These are phyloP conservation scores for Ditylenchus weischeri DNA, from an alignment of 2,888 invertebrate species.

Conservation along the genomic window DNA sequence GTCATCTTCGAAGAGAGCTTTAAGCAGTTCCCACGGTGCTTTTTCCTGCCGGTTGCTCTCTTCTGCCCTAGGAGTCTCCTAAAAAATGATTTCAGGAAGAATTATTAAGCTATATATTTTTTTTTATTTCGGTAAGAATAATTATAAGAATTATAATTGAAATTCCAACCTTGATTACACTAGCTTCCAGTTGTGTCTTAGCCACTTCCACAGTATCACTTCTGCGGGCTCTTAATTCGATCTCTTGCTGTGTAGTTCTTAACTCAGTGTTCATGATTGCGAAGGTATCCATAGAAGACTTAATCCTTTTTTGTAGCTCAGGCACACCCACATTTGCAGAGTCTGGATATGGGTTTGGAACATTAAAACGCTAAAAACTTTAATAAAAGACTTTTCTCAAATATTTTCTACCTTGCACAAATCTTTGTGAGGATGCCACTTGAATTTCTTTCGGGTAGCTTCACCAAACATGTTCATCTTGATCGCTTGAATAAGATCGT, in stretches of 20 bases:
- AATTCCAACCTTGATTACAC: no score
- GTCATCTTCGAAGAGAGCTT: slow-evolving; percentile 23
- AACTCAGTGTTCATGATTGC: no score
- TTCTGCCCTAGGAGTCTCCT: slow-evolving; percentile 2
- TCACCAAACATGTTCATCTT: slow-evolving; percentile 74
- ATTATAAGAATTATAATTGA: no score
- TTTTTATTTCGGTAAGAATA: no score
- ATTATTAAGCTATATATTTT: no score
- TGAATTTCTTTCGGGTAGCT: slow-evolving; percentile 68
- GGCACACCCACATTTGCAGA: slow-evolving; percentile 31
- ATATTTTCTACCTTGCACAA: no score
- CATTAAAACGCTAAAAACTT: slow-evolving; percentile 81
- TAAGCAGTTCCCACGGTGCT: slow-evolving; percentile 23
- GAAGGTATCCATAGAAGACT: not conserved
- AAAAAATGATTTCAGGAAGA: no score
- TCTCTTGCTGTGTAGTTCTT: no score
- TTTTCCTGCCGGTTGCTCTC: not conserved
- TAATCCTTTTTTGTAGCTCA: slow-evolving; percentile 27
- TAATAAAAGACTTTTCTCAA: no score
- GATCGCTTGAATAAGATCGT: slow-evolving; percentile 71
- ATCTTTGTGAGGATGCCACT: slow-evolving; percentile 75
- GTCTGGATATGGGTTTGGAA: slow-evolving; percentile 70
- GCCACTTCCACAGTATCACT: no score
- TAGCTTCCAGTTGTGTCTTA: no score
- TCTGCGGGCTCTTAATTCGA: no score